Evolutionary conservation across 2,888 invertebrate genomes (phyloP).

Genomic region (Epicampocera succincta): DNA sequence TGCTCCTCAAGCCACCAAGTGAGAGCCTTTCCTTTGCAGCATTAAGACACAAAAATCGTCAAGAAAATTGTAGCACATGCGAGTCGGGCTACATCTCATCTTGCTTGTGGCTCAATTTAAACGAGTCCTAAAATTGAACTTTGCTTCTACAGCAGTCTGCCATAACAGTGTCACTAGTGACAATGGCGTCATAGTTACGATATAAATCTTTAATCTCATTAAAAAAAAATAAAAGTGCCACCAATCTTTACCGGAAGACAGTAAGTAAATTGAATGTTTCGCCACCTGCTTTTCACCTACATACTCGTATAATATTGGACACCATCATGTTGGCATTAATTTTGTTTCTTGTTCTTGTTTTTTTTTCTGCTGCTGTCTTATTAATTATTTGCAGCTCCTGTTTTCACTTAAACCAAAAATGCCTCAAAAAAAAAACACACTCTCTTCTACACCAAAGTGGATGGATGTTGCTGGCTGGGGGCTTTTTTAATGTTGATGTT

Average conservation of each 20-base stretch:
- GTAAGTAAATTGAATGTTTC: conserved; percentile 1
- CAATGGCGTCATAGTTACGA: conserved; percentile 57
- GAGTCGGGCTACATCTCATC: too few relatives aligned
- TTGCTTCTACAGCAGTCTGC: not conserved
- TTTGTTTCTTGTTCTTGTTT: conserved; percentile 6
- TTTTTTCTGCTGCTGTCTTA: conserved; percentile 53
- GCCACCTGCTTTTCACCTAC: conserved; percentile 21
- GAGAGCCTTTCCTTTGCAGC: too few relatives aligned
- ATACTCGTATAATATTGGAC: conserved; percentile 1
- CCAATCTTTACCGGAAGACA: conserved; percentile 7
- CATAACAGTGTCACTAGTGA: conserved; percentile 28
- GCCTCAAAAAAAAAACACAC: conserved; percentile 11
- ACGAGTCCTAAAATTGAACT: conserved; percentile 12
- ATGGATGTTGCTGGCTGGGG: not conserved
- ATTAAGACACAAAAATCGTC: too few relatives aligned
- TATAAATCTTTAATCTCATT: conserved; percentile 48
- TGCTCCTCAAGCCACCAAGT: too few relatives aligned
- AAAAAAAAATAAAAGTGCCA: conserved; percentile 36
- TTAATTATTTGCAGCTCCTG: conserved; percentile 67
- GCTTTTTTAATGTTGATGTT: not conserved
- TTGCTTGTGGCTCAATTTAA: conserved; percentile 16
- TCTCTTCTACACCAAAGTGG: conserved; percentile 16
- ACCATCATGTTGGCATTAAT: conserved; percentile 19
- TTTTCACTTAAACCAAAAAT: conserved; percentile 37
- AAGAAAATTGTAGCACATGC: not conserved